Percentiles rank a stretch among this genome's conserved stretches.
These are phyloP conservation scores for Epinotia ramella DNA, from an alignment of 2,888 invertebrate species.

Conservation along the genomic window DNA sequence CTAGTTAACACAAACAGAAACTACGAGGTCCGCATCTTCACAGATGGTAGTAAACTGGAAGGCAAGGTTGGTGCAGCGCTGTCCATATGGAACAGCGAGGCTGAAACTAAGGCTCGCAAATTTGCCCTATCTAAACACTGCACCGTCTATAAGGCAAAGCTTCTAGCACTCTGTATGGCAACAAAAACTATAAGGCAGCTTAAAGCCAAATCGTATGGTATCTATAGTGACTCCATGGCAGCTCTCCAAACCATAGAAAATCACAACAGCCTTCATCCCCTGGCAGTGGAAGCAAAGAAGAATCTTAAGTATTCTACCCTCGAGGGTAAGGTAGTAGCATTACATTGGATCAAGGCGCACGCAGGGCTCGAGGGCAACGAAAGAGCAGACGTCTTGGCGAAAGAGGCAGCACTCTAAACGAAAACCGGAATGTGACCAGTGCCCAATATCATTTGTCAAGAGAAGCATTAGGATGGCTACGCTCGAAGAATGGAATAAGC, in stretches of 20 bases:
- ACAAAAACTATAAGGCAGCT: neutral
- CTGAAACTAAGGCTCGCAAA: slow-evolving; percentile 24
- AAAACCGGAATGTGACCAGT: neutral
- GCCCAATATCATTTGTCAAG: slow-evolving; percentile 8
- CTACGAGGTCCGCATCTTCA: neutral
- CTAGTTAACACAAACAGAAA: neutral
- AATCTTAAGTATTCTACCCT: neutral
- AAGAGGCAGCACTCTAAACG: slow-evolving; percentile 3
- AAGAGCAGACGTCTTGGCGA: slow-evolving; percentile 5
- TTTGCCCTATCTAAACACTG: slow-evolving; percentile 27
- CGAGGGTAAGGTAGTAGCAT: neutral
- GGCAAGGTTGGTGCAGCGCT: slow-evolving; percentile 32
- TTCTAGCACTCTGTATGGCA: neutral
- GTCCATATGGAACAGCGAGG: slow-evolving; percentile 11
- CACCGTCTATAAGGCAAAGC: slow-evolving; percentile 36
- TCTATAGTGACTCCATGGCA: neutral
- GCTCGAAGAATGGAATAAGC: neutral
- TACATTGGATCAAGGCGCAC: slow-evolving; percentile 3
- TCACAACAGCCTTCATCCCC: neutral
- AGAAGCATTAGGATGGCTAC: slow-evolving; percentile 3
- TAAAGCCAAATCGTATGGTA: neutral
- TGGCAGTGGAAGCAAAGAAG: neutral
- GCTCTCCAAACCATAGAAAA: neutral
- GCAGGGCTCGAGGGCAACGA: neutral
- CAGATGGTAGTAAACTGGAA: slow-evolving; percentile 36